phyloP scores from a whole-genome alignment of 2,797 vertebrate genomes.

The Botia kubotai region DNA sequence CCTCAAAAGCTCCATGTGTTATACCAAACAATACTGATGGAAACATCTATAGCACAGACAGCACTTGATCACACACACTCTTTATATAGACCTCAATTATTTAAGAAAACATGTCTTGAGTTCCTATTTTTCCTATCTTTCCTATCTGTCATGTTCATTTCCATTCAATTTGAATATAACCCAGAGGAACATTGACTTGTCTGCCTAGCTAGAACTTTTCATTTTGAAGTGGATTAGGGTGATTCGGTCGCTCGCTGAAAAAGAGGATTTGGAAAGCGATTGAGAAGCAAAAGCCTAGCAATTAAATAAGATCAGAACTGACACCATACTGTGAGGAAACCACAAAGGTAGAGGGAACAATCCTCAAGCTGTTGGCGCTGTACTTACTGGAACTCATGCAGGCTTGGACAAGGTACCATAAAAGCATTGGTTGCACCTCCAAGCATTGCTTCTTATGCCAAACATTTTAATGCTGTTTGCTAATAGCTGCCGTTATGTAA shows the following conservation, averaged over 20 bases:
- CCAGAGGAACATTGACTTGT: neutral
- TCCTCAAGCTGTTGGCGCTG: conserved; percentile 30
- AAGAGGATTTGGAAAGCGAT: conserved; percentile 32
- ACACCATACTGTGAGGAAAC: conserved; percentile 49
- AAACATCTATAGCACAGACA: neutral
- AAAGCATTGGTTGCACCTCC: conserved; percentile 49
- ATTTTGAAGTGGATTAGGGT: conserved; percentile 6
- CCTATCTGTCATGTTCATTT: neutral
- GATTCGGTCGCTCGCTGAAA: conserved; percentile 10
- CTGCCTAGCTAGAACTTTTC: neutral
- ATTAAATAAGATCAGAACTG: conserved; percentile 50
- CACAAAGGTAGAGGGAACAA: conserved; percentile 32
- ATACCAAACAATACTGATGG: neutral
- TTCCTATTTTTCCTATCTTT: neutral
- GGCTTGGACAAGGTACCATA: conserved; percentile 27
- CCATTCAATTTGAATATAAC: neutral
- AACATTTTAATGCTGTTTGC: conserved; percentile 54
- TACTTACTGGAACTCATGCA: conserved; percentile 10
- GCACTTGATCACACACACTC: neutral
- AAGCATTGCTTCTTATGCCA: conserved; percentile 43
- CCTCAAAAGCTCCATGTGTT: no score
- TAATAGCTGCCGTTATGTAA: conserved; percentile 62
- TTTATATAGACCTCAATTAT: neutral
- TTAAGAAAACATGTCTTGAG: neutral
- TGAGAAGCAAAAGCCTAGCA: conserved; percentile 7